phyloP scores from a whole-genome alignment of 2,888 invertebrate genomes.

The Saturnia japonica region DNA sequence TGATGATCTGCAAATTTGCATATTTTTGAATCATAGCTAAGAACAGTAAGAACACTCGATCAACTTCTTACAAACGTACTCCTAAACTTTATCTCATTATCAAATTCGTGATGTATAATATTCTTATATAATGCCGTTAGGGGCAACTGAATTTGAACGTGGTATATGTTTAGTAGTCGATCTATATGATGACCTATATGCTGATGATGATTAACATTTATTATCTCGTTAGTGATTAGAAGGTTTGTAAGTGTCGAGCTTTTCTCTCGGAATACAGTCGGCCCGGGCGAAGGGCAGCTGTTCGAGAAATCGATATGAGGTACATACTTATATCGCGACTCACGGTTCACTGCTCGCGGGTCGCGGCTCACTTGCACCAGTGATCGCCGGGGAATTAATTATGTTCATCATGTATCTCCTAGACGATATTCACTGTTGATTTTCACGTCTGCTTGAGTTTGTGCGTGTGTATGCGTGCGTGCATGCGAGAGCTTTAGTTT shows the following conservation, averaged over 20 bases:
- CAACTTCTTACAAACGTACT: no score
- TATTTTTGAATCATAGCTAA: no score
- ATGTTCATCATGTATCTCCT: conserved; percentile 27
- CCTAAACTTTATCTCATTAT: no score
- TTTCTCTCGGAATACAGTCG: background rate
- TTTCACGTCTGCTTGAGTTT: background rate
- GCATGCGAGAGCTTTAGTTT: no score
- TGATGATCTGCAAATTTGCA: no score
- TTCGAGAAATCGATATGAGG: conserved; percentile 15
- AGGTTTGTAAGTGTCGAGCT: background rate
- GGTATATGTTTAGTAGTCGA: background rate
- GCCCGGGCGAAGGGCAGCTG: conserved; percentile 9
- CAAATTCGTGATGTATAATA: background rate
- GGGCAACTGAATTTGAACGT: background rate
- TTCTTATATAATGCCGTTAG: background rate
- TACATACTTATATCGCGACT: background rate
- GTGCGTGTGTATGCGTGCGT: no score
- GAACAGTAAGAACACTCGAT: no score
- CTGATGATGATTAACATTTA: background rate
- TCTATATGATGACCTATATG: no score
- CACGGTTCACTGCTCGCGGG: conserved; percentile 31
- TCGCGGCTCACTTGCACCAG: conserved; percentile 23
- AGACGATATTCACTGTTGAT: background rate
- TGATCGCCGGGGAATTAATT: conserved; percentile 27
- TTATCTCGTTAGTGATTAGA: background rate